phyloP scores from a whole-genome alignment of 2,888 invertebrate species.

The Pseudococcus viburni region DNA sequence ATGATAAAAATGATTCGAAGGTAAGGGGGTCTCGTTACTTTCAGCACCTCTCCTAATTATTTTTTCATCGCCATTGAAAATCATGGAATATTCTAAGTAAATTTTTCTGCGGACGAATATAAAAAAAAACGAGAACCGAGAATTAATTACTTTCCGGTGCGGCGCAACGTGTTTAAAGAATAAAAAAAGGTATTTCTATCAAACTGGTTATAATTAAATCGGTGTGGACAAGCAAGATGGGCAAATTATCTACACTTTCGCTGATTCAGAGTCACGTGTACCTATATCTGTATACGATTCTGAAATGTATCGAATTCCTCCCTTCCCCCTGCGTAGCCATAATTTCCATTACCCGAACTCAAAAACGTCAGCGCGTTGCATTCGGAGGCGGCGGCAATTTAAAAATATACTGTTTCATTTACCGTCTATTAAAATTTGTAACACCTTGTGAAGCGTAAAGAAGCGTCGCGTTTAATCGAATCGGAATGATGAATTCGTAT shows the following conservation, averaged over 20 bases:
- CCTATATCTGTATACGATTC: not conserved
- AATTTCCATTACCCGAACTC: not conserved
- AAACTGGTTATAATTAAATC: conserved; percentile 6
- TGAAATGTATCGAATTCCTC: not conserved
- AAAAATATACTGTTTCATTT: conserved; percentile 55
- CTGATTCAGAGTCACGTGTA: conserved; percentile 27
- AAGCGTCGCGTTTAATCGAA: conserved; percentile 54
- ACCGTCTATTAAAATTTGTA: conserved; percentile 49
- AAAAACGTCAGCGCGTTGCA: not conserved
- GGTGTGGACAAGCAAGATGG: not conserved
- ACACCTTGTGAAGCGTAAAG: conserved; percentile 54
- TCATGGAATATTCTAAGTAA: too few species aligned
- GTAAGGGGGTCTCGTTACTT: too few species aligned
- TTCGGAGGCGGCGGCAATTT: not conserved
- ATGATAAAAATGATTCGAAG: too few species aligned
- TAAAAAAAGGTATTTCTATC: not conserved
- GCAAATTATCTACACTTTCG: conserved; percentile 48
- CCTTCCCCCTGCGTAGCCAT: not conserved
- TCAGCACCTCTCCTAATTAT: too few species aligned
- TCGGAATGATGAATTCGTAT: conserved; percentile 42
- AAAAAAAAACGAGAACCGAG: too few species aligned
- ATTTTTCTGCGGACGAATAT: too few species aligned
- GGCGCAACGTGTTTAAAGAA: too few species aligned
- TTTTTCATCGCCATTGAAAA: too few species aligned
- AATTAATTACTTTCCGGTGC: too few species aligned